Evolutionary conservation across 2,888 invertebrate species (phyloP).

Genomic region (Sphecodes monilicornis): DNA sequence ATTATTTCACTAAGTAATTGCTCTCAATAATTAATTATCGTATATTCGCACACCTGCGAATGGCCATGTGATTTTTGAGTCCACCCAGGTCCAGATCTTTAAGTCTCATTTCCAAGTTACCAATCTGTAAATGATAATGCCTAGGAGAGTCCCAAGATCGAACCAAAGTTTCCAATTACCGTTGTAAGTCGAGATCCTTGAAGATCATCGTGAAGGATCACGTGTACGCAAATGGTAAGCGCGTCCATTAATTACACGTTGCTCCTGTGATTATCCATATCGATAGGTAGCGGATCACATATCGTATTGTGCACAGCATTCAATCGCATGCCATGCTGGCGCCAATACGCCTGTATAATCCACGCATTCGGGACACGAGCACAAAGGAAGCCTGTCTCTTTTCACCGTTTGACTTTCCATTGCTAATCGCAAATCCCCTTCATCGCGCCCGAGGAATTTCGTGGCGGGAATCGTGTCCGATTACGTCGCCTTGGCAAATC

Average conservation of each 20-base stretch:
- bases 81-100: background rate
- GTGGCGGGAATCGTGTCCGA: background rate
- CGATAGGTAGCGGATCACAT: slow-evolving; percentile 52
- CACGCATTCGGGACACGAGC: slow-evolving; percentile 48
- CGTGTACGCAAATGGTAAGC: slow-evolving; percentile 50
- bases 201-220: slow-evolving; percentile 34
- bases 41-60: background rate
- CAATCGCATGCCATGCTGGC: slow-evolving; percentile 60
- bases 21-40: background rate
- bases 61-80: too few species aligned
- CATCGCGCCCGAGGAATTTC: background rate
- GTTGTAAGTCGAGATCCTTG: slow-evolving; percentile 54
- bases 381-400: slow-evolving; percentile 53
- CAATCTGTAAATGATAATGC: background rate
- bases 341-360: slow-evolving; percentile 62
- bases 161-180: background rate
- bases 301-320: slow-evolving; percentile 55
- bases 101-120: background rate
- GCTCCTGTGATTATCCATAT: slow-evolving; percentile 34
- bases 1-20: background rate
- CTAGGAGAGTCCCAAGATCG: background rate
- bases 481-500: background rate
- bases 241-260: slow-evolving; percentile 69
- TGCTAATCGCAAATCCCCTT: background rate
- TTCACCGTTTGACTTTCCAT: slow-evolving; percentile 24